These are phyloP conservation scores for Asbolus verrucosus DNA, from an alignment of 1,140 invertebrate genomes.

Conservation along the genomic window DNA sequence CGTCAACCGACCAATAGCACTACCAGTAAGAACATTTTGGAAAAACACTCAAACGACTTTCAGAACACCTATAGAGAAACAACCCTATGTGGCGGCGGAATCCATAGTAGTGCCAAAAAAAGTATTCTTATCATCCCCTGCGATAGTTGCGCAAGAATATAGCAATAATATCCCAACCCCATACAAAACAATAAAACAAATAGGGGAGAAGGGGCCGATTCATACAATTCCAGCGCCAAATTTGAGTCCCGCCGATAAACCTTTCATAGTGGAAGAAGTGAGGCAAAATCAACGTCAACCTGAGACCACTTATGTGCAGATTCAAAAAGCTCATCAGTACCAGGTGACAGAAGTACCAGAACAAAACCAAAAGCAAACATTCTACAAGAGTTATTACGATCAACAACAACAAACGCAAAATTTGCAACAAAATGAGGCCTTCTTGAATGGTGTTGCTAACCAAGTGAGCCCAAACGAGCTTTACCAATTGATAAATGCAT, in stretches of 20 bases:
- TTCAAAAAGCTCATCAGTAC: slow-evolving; percentile 60
- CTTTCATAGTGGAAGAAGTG: slow-evolving; percentile 49
- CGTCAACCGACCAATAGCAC: slow-evolving; percentile 30
- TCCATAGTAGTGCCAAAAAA: slow-evolving; percentile 35
- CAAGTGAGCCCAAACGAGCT: slow-evolving; percentile 68
- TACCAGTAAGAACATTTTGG: slow-evolving; percentile 51
- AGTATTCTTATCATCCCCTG: slow-evolving; percentile 48
- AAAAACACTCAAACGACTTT: slow-evolving; percentile 46
- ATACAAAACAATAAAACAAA: slow-evolving; percentile 61
- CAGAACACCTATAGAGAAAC: slow-evolving; percentile 15
- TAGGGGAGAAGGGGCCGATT: slow-evolving; percentile 77
- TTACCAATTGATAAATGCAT: slow-evolving; percentile 68
- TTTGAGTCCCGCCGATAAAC: slow-evolving; percentile 67
- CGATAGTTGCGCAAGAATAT: slow-evolving; percentile 52
- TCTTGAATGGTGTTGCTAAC: slow-evolving; percentile 47
- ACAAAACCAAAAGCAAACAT: not conserved
- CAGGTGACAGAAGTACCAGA: slow-evolving; percentile 65
- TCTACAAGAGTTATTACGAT: slow-evolving; percentile 17
- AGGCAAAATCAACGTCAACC: slow-evolving; percentile 50
- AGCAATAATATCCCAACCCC: slow-evolving; percentile 60
- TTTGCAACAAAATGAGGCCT: not conserved
- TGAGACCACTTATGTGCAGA: slow-evolving; percentile 19
- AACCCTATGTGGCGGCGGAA: slow-evolving; percentile 18
- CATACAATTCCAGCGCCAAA: slow-evolving; percentile 87
- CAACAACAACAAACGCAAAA: slow-evolving; percentile 21